These are phyloP conservation scores for Arctia plantaginis DNA, from an alignment of 2,888 invertebrate genomes.

Conservation along the genomic window DNA sequence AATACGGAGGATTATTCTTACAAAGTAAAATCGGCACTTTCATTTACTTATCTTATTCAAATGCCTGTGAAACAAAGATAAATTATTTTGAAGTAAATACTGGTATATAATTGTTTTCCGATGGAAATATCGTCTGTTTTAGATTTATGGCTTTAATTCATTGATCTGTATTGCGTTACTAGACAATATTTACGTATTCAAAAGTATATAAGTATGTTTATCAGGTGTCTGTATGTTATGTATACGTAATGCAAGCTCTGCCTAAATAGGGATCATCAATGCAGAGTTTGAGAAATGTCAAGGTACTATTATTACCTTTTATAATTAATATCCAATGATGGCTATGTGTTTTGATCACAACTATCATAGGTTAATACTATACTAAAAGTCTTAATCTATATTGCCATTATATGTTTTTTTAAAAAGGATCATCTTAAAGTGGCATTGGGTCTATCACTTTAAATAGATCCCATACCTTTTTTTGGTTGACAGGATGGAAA, in stretches of 20 bases:
- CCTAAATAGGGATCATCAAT: no score
- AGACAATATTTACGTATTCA: not conserved
- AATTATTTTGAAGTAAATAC: not conserved
- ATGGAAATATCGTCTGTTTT: not conserved
- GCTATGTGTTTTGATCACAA: no score
- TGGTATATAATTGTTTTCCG: constrained; percentile 6
- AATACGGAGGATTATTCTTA: not conserved
- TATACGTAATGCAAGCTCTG: no score
- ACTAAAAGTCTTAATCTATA: no score
- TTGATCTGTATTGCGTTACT: not conserved
- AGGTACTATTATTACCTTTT: no score
- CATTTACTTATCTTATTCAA: not conserved
- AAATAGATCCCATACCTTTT: not conserved
- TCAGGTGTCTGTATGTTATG: not conserved
- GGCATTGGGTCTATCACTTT: not conserved
- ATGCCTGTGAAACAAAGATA: constrained; percentile 6
- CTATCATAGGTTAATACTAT: no score
- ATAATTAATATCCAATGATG: no score
- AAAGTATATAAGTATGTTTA: not conserved
- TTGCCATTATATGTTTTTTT: no score
- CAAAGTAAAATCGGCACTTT: not conserved
- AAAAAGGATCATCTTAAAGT: no score
- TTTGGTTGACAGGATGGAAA: no score
- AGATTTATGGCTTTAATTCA: not conserved
- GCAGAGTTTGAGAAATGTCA: no score